phyloP scores from a whole-genome alignment of 1,140 invertebrate genomes.

The Drosophila carrolli region DNA sequence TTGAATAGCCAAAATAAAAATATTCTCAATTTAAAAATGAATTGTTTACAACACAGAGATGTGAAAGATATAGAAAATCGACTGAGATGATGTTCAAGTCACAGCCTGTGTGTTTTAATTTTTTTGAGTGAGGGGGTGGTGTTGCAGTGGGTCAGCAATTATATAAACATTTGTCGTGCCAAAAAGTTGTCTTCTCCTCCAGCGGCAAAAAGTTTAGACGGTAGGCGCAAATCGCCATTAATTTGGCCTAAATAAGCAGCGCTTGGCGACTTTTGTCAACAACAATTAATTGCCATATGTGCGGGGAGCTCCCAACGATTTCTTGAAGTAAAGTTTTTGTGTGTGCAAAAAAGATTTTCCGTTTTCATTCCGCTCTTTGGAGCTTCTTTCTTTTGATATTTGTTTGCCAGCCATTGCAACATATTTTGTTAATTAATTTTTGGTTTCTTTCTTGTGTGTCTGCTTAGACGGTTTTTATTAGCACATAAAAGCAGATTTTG shows the following conservation, averaged over 20 bases:
- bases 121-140: neutral
- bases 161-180: slow-evolving; percentile 21
- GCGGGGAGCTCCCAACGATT: slow-evolving; percentile 7
- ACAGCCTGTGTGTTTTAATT: neutral
- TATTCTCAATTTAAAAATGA: slow-evolving; percentile 1
- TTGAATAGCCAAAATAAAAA: neutral
- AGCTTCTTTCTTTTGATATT: slow-evolving; percentile 1
- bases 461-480: slow-evolving; percentile 48
- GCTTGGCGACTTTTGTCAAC: slow-evolving; percentile 29
- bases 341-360: slow-evolving; percentile 26
- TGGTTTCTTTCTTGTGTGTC: slow-evolving; percentile 19
- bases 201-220: slow-evolving; percentile 7
- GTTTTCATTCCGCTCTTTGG: slow-evolving; percentile 27
- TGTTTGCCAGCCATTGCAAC: slow-evolving; percentile 26
- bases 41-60: slow-evolving; percentile 4
- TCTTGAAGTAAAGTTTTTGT: slow-evolving; percentile 3
- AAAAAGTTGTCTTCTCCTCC: slow-evolving; percentile 25
- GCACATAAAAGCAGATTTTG: slow-evolving; percentile 55
- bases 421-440: slow-evolving; percentile 67
- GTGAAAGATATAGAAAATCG: slow-evolving; percentile 2
- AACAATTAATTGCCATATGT: slow-evolving; percentile 56
- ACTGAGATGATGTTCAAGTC: slow-evolving; percentile 8
- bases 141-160: slow-evolving; percentile 7
- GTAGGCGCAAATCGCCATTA: slow-evolving; percentile 32
- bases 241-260: slow-evolving; percentile 49